These are phyloP conservation scores for Aselliscus stoliczkanus DNA, from an alignment of 2,797 vertebrate genomes.

Conservation along the genomic window DNA sequence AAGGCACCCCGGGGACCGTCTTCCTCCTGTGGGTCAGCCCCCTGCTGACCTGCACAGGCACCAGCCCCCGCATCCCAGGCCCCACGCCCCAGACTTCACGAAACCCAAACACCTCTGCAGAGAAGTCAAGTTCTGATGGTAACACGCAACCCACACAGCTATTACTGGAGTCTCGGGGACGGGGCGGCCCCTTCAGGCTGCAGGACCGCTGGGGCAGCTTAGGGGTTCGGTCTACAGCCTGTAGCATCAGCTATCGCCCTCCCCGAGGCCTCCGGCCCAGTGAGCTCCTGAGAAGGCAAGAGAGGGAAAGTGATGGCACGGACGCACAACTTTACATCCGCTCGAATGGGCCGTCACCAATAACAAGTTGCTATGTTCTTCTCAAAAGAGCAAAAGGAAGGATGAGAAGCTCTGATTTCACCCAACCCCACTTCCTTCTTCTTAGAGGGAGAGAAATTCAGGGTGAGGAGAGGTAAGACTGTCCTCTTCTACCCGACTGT, in stretches of 20 bases:
- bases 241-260: background rate
- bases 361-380: background rate
- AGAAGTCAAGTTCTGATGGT: background rate
- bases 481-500: background rate
- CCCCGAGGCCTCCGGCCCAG: background rate
- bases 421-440: background rate
- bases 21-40: background rate
- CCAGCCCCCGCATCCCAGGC: background rate
- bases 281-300: background rate
- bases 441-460: background rate
- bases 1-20: background rate
- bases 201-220: background rate
- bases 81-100: background rate
- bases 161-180: background rate
- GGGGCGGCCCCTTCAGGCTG: background rate
- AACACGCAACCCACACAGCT: background rate
- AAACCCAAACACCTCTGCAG: background rate
- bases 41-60: background rate
- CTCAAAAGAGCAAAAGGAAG: background rate
- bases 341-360: accelerated
- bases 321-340: background rate
- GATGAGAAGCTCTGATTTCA: background rate
- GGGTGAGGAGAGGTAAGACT: background rate
- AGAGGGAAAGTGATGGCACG: background rate
- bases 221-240: background rate